Conservation (phyloP, 2,888 invertebrate species). For the Stictocephala bisonia region DNA sequence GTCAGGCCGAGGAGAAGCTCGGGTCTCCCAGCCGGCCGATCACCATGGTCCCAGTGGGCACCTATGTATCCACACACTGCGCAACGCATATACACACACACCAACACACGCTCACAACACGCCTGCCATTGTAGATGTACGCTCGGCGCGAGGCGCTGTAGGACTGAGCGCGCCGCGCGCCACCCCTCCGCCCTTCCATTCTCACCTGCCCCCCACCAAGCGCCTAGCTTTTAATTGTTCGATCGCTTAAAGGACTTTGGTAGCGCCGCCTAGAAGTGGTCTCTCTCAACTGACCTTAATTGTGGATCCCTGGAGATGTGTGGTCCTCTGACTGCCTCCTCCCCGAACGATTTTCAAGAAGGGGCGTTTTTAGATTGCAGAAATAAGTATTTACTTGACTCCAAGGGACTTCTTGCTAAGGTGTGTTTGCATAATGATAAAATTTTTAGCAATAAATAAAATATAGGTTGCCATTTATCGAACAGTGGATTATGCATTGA, state of each 20-base stretch:
- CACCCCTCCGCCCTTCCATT: not conserved
- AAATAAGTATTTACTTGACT: too few species aligned
- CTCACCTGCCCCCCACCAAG: not conserved
- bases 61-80: too few species aligned
- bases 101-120: slow-evolving; percentile 24
- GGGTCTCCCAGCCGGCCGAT: not conserved
- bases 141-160: too few species aligned
- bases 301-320: not conserved
- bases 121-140: not conserved
- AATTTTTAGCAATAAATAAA: too few species aligned
- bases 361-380: too few species aligned
- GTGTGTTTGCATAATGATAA: too few species aligned
- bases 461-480: too few species aligned
- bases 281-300: slow-evolving; percentile 20
- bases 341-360: too few species aligned
- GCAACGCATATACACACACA: too few species aligned
- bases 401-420: too few species aligned
- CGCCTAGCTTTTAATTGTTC: not conserved
- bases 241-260: slow-evolving; percentile 1
- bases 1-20: slow-evolving; percentile 48
- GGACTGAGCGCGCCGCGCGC: not conserved
- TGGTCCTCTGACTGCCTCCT: too few species aligned
- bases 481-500: too few species aligned
- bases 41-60: slow-evolving; percentile 29
- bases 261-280: not conserved